These are phyloP conservation scores for Minunthozetes semirufus DNA, from an alignment of 2,888 invertebrate genomes.

Conservation along the genomic window DNA sequence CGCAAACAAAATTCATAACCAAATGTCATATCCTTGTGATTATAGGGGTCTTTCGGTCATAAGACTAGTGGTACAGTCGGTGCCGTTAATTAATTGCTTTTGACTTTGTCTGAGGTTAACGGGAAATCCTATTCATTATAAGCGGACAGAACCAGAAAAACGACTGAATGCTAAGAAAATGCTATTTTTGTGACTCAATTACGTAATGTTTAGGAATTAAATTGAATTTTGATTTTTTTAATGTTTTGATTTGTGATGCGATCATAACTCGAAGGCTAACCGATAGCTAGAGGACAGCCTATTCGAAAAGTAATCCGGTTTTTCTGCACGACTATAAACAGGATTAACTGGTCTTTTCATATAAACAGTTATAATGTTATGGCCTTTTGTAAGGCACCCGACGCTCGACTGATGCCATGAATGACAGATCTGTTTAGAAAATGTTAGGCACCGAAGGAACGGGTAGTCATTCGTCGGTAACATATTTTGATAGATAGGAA, in stretches of 20 bases:
- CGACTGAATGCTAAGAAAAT: too few relatives aligned
- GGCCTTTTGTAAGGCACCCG: background rate
- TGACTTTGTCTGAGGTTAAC: too few relatives aligned
- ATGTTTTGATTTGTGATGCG: background rate
- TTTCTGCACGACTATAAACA: background rate
- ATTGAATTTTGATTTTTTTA: background rate
- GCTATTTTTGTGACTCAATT: too few relatives aligned
- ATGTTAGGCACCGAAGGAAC: background rate
- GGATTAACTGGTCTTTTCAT: constrained; percentile 4
- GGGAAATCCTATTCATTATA: too few relatives aligned
- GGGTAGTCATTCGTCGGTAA: background rate
- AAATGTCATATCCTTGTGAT: too few relatives aligned
- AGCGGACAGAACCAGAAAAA: too few relatives aligned
- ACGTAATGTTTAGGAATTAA: too few relatives aligned
- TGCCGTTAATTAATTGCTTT: too few relatives aligned
- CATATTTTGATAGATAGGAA: constrained; percentile 6
- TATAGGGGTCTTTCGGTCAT: too few relatives aligned
- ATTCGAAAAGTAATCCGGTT: background rate
- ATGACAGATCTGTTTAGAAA: background rate
- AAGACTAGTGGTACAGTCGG: too few relatives aligned
- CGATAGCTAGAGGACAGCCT: background rate
- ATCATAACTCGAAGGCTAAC: background rate
- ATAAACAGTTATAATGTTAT: background rate
- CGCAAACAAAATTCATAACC: too few relatives aligned
- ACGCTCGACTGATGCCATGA: background rate